A percentile compares a stretch with the other conserved stretches of the same genome.
Evolutionary conservation across 2,888 invertebrate genomes (phyloP).

Genomic region (Caenorhabditis sulstoni): DNA sequence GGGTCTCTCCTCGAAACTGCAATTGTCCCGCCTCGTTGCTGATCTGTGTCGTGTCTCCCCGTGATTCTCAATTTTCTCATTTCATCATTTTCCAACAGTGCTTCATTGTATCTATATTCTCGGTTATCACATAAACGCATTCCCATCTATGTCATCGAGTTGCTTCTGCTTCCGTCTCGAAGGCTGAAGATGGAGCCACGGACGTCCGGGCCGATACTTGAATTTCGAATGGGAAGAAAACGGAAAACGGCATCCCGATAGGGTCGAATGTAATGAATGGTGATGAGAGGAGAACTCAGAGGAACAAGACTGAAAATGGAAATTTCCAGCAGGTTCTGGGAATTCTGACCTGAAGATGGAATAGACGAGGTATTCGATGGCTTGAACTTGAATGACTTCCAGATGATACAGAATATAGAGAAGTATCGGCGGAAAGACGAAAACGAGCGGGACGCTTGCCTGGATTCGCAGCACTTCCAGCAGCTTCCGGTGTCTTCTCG

Average conservation of each 20-base stretch:
- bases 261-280: conserved; percentile 68
- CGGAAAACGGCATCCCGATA: no score
- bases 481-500: conserved; percentile 51
- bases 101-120: no score
- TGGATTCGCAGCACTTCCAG: conserved; percentile 70
- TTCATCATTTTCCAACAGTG: neutral
- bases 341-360: conserved; percentile 64
- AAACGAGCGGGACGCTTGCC: conserved; percentile 68
- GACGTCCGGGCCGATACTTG: no score
- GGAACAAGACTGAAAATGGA: conserved; percentile 64
- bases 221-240: no score
- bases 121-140: no score
- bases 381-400: conserved; percentile 64
- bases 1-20: conserved; percentile 89
- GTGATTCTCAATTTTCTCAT: neutral
- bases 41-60: conserved; percentile 85
- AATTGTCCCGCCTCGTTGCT: conserved; percentile 92
- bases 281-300: conserved; percentile 60
- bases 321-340: no score
- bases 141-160: no score
- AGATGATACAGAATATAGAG: conserved; percentile 70
- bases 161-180: no score
- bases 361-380: conserved; percentile 70
- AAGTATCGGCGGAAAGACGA: conserved; percentile 72
- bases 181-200: no score